Conservation (phyloP, 2,888 invertebrate genomes). For the Harpalus rubripes region DNA sequence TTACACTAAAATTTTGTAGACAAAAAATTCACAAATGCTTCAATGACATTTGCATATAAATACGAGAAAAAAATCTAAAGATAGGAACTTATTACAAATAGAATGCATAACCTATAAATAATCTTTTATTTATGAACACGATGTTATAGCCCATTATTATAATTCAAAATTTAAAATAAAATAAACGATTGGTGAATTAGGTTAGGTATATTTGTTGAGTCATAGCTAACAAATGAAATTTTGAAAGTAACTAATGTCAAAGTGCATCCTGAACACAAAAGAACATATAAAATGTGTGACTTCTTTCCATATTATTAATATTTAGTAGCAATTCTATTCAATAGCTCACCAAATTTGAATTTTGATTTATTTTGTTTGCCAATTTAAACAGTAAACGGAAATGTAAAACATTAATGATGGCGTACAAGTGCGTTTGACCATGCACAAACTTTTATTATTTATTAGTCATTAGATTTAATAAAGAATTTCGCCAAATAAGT, state of each 20-base stretch:
- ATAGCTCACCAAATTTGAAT: constrained; percentile 49
- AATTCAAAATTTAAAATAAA: constrained; percentile 6
- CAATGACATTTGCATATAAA: no score
- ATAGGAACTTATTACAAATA: no score
- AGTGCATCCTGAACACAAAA: constrained; percentile 53
- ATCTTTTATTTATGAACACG: neutral
- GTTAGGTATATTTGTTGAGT: constrained; percentile 16
- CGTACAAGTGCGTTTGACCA: constrained; percentile 33
- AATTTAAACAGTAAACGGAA: constrained; percentile 55
- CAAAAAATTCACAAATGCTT: no score
- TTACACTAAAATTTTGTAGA: no score
- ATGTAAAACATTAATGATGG: constrained; percentile 35
- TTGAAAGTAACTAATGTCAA: constrained; percentile 52
- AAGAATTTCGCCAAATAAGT: neutral
- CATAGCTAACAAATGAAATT: constrained; percentile 34
- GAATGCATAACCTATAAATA: neutral
- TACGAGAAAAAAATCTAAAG: no score
- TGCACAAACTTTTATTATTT: constrained; percentile 40
- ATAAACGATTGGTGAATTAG: neutral
- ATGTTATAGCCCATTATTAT: neutral
- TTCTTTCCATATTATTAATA: constrained; percentile 34
- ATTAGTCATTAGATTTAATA: constrained; percentile 17
- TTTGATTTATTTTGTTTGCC: constrained; percentile 56
- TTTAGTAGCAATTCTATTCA: constrained; percentile 53
- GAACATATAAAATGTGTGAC: constrained; percentile 43